Base-by-base conservation (phyloP, 2,888 invertebrate genomes). In the Cryptocephalus primarius region DNA sequence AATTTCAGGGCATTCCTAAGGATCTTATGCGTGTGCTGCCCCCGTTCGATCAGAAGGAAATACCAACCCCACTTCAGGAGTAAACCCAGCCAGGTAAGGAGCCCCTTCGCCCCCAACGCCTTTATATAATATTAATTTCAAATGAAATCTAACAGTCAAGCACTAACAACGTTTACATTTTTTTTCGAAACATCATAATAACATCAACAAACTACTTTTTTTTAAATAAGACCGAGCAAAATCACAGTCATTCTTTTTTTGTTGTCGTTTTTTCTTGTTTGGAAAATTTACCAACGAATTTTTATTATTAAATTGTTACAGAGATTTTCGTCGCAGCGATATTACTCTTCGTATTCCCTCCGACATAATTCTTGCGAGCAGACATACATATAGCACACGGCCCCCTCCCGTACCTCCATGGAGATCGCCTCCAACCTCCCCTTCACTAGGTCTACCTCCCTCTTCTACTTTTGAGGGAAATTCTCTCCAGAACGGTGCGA, bases 1-100 rank as follows among this genome's bases (percentile, higher is more conserved):
- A 63, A 58, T 79, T 82, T 14, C 84, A 91, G 94, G 71, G 95
- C 95, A 13, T 95, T 95, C 70, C 82, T 88, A 47, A 81, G 92
- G 64, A 88, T 95, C 60, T 73, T 95, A 49, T 94, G 92, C 73
- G 84, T 83, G 41, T 92, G 91, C 72, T 91, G 90, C 70, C 90
- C 90, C 1, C 76, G 88, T 57, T 83, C 84, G 64, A 76, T 89
- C 59, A 77, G 85, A 56, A 76, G 85, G 66, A 83, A 85, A 71
- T 88, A 89, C 71, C 83, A 88, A 65, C 86, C 88, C 14, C 87
- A 88, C 56, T 83, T 89, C 65, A 79, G 89, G 58, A 87, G 87
- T 66, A 88, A 88, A 73, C 80, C 84, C 55, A 89, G 85, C 58
- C 88, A 88, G 84, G 89, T 89, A 71, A 53, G 52, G n/a, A n/a